Evolutionary conservation across 2,113 vertebrate species (phyloP), one percentile per base, ranked within the genome.

Genomic region (human): DNA sequence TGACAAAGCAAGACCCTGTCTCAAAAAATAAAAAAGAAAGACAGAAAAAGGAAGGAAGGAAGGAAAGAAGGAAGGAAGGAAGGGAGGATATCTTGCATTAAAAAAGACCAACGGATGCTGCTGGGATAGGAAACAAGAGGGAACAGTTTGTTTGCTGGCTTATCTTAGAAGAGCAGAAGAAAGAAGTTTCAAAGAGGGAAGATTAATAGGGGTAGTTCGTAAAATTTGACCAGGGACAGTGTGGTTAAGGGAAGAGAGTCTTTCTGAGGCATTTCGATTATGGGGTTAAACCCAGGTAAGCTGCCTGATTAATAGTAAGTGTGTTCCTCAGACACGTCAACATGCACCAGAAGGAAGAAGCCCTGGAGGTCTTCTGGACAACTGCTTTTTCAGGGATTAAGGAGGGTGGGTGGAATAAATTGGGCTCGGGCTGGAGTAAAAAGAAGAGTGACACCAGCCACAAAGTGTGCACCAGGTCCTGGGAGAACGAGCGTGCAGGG

Each of bases 381-480:
- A 68, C 3, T 18, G 45, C 11, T 78, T 88, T n/a, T 30, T n/a
- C 25, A 45, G 43, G 27, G 35, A 59, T 45, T n/a, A 50, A 87
- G 55, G 45, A 57, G 1, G 14, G 27, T 1, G 4, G 45, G 25
- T 50, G 38, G 91, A 52, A 40, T 4, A 22, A 23, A 57, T 6
- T 12, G 5, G 23, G 35, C 38, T 73, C 1, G 0, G 23, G 18
- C 1, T 48, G 14, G 64, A 30, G 52, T 22, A 16, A 64, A 78
- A 38, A 6, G 5, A 32, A 64, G 61, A 55, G 11, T 20, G 30
- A n/a, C 0, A 6, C 52, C 8, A 68, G 83, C 16, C 75, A 70
- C 40, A 40, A n/a, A 38, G 25, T 14, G 1, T 0, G 14, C 30
- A 3, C 7, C 45, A 72, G 57, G 35, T 16, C 0, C 8, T 6